These are phyloP conservation scores for Lacanobia wlatinum DNA, from an alignment of 2,888 invertebrate genomes.

Conservation along the genomic window DNA sequence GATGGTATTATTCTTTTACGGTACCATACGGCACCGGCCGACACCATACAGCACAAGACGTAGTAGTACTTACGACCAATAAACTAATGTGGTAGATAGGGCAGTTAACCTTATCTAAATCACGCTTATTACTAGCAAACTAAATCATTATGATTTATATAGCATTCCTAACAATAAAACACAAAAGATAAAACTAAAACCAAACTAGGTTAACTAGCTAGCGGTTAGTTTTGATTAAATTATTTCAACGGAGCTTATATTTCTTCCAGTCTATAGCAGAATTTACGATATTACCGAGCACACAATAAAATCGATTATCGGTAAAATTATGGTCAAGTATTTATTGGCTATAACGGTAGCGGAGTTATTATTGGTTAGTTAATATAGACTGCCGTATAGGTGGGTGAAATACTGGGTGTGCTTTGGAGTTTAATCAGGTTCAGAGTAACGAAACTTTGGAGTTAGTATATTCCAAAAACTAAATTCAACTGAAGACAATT, in stretches of 20 bases:
- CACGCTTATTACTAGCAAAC: slow-evolving; percentile 22
- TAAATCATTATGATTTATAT: slow-evolving; percentile 29
- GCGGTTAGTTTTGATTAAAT: slow-evolving; percentile 50
- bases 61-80: neutral
- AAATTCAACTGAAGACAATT: too few species aligned
- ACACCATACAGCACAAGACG: too few species aligned
- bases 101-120: slow-evolving; percentile 19
- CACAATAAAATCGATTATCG: slow-evolving; percentile 57
- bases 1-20: too few species aligned
- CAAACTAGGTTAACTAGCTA: slow-evolving; percentile 24
- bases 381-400: neutral
- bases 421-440: too few species aligned
- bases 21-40: too few species aligned
- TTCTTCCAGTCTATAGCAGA: slow-evolving; percentile 44
- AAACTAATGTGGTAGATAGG: neutral
- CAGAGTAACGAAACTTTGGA: too few species aligned
- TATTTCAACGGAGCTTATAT: slow-evolving; percentile 47
- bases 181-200: slow-evolving; percentile 36
- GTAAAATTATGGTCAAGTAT: slow-evolving; percentile 39
- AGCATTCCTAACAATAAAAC: slow-evolving; percentile 19
- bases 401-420: neutral
- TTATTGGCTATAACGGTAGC: slow-evolving; percentile 35
- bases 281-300: slow-evolving; percentile 51
- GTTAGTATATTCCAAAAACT: too few species aligned
- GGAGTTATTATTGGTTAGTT: slow-evolving; percentile 21